phyloP scores from a whole-genome alignment of 2,888 invertebrate genomes.

The Dicyrtomina minuta region DNA sequence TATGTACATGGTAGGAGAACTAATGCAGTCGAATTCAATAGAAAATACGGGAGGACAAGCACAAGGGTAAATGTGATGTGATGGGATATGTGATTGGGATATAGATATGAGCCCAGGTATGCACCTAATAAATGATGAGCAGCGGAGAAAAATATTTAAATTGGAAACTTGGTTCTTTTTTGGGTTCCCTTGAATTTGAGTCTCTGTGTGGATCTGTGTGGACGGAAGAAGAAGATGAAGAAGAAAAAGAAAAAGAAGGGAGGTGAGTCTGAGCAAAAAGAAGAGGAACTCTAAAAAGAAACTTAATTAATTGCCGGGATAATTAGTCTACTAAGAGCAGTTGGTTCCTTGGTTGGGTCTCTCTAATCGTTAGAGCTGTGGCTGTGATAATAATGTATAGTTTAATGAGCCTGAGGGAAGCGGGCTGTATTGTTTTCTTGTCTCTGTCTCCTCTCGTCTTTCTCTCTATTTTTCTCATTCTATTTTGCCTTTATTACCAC shows the following conservation, averaged over 20 bases:
- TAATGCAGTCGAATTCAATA: too few species aligned
- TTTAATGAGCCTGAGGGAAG: constrained; percentile 31
- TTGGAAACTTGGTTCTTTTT: constrained; percentile 33
- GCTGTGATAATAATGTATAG: constrained; percentile 29
- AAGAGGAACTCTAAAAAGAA: constrained; percentile 47
- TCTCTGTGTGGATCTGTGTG: constrained; percentile 1
- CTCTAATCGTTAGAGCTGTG: constrained; percentile 28
- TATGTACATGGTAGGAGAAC: too few species aligned
- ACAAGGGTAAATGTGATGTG: too few species aligned
- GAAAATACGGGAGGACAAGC: too few species aligned
- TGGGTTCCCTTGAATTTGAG: constrained; percentile 6
- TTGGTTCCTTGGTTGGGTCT: constrained; percentile 26
- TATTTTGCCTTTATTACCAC: not conserved
- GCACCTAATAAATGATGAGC: not conserved
- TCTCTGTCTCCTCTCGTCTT: constrained; percentile 22
- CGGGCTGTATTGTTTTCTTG: constrained; percentile 30
- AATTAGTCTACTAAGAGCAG: constrained; percentile 46
- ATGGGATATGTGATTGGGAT: too few species aligned
- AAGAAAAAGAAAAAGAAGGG: constrained; percentile 34
- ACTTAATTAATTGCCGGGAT: constrained; percentile 53
- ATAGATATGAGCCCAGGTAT: too few species aligned
- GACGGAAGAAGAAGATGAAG: constrained; percentile 6
- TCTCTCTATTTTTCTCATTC: constrained; percentile 3
- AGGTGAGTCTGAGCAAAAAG: constrained; percentile 10
- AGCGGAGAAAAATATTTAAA: constrained; percentile 43